phyloP scores from a whole-genome alignment of 2,113 vertebrate genomes.

The Jaculus jaculus region DNA sequence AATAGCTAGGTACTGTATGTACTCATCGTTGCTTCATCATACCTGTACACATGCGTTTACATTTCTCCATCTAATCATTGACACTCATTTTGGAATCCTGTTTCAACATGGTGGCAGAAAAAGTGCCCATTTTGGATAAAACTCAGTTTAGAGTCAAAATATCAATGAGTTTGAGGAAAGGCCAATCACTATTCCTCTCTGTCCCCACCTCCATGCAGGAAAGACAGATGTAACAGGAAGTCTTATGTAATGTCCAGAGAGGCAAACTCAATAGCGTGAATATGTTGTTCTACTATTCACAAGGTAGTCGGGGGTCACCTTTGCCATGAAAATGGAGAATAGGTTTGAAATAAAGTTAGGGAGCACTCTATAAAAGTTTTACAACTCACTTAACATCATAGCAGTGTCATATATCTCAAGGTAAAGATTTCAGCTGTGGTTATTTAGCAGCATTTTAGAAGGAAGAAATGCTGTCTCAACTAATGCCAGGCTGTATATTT shows the following conservation, averaged over 20 bases:
- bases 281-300: conserved; percentile 65
- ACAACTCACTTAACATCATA: conserved; percentile 71
- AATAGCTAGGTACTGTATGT: background rate
- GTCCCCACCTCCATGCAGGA: background rate
- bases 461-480: conserved; percentile 64
- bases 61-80: background rate
- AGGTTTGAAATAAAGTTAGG: conserved; percentile 72
- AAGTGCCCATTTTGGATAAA: background rate
- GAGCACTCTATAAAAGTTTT: conserved; percentile 72
- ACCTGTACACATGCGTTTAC: background rate
- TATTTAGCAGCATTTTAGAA: conserved; percentile 62
- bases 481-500: conserved; percentile 64
- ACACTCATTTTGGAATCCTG: background rate
- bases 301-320: conserved; percentile 74
- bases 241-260: conserved; percentile 9
- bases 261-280: conserved; percentile 59
- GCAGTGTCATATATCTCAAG: conserved; percentile 57
- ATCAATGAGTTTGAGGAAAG: background rate
- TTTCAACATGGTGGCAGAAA: conserved; percentile 15
- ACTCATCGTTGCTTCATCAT: conserved; percentile 3
- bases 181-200: background rate
- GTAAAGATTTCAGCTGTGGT: conserved; percentile 64
- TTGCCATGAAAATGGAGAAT: conserved; percentile 70
- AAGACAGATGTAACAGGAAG: background rate
- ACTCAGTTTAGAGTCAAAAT: background rate